Evolutionary conservation across 1,140 invertebrate genomes (phyloP).

Genomic region (Tetranychus urticae): DNA sequence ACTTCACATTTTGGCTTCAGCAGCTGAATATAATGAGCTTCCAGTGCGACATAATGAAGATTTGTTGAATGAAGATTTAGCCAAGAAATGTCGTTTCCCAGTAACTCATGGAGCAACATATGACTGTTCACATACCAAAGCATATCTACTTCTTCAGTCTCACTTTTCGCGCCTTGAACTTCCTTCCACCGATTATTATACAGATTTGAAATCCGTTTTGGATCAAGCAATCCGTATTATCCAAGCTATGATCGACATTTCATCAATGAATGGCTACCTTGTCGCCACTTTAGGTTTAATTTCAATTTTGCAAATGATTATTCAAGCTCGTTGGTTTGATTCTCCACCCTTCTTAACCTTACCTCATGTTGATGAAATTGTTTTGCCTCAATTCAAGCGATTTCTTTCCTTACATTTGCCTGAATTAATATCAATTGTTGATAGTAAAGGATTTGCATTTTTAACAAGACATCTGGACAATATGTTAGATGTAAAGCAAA

Average conservation of each 20-base stretch:
- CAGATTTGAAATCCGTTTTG: constrained; percentile 85
- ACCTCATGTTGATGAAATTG: constrained; percentile 41
- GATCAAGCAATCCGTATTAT: constrained; percentile 85
- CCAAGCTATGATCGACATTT: constrained; percentile 88
- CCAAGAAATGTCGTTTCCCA: constrained; percentile 44
- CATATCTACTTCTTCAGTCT: constrained; percentile 73
- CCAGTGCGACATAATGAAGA: constrained; percentile 98
- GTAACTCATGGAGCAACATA: constrained; percentile 38
- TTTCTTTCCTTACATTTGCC: constrained; percentile 23
- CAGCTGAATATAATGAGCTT: constrained; percentile 72
- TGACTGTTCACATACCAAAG: constrained; percentile 81
- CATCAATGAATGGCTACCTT: constrained; percentile 69
- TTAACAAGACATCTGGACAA: not conserved
- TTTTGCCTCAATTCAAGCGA: constrained; percentile 14
- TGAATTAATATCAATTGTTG: constrained; percentile 23
- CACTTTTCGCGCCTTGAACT: constrained; percentile 57
- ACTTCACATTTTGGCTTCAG: constrained; percentile 51
- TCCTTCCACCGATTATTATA: constrained; percentile 77
- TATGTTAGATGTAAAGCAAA: not conserved
- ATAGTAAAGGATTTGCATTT: constrained; percentile 14
- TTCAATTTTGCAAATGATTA: constrained; percentile 52
- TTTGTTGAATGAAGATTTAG: constrained; percentile 63
- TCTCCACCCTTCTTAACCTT: constrained; percentile 58
- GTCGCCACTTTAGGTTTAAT: constrained; percentile 39
- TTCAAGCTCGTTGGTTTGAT: constrained; percentile 70